Base-by-base conservation (phyloP, 2,113 vertebrate genomes). In the Reinhardtius hippoglossoides region DNA sequence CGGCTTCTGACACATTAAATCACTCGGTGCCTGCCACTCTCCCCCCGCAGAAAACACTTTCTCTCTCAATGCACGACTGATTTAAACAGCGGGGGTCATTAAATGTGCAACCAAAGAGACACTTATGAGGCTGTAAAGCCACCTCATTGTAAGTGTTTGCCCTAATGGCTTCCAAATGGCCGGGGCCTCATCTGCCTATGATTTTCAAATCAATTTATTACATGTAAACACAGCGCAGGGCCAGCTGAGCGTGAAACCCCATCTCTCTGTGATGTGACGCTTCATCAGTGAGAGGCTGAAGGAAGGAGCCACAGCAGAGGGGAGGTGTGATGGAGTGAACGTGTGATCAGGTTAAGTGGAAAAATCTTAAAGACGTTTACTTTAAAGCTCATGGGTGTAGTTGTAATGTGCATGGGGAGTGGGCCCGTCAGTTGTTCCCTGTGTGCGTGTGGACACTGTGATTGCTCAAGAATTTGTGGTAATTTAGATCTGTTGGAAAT, bases 171-270 rank as follows among this genome's bases (percentile, higher is more conserved):
- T 88, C 88, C 87, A 91, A 91, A 92, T 92, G 86, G 83, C 66
- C 69, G 24, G 24, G 24, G 20, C 66, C 84, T 89, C 80, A 86
- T 89, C 87, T 84, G 82, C 87, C 73, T 74, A 71, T 78, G 82
- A 90, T 91, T 93, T 91, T 91, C 83, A 85, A 88, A 92, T 90
- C 78, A 79, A 76, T 88, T 82, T 88, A 86, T 87, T 83, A 81
- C 79, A 86, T 85, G 83, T 87, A 87, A 93, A 92, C 86, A 88
- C 81, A 71, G 67, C 37, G 61, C 74, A 21, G 35, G 83, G 23
- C 62, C 81, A 85, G 81, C 26, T 21, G 84, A 88, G 87, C 68
- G 31, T 27, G 54, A 92, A 69, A 88, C 74, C 72, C 2, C 46
- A 8, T 67, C 60, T 70, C 60, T 71, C 62, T 75, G 76, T 61